These are phyloP conservation scores for Laticauda laticaudata DNA, from an alignment of 2,113 vertebrate genomes.

Conservation along the genomic window DNA sequence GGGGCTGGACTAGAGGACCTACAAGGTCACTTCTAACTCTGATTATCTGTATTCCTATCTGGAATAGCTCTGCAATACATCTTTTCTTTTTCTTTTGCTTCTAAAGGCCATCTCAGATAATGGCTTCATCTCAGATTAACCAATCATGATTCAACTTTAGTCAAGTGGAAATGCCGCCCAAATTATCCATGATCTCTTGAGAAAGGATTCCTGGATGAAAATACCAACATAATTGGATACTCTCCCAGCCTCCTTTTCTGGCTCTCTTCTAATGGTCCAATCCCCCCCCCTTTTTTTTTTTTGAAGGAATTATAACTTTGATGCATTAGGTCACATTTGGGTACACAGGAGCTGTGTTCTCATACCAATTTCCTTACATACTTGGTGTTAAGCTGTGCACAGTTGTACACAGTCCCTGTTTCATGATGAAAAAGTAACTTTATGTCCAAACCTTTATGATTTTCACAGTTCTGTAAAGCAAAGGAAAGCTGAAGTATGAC, in stretches of 20 bases:
- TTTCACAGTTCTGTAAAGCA: background rate
- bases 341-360: background rate
- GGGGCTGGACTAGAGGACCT: no score
- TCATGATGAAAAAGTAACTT: background rate
- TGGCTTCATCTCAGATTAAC: background rate
- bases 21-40: no score
- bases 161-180: background rate
- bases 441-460: background rate
- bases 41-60: no score
- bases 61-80: background rate
- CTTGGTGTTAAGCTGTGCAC: background rate
- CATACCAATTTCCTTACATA: background rate
- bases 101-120: background rate
- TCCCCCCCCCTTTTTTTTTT: fast-evolving
- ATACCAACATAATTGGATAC: no score
- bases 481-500: background rate
- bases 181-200: background rate
- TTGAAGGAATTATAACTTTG: background rate
- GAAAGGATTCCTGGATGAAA: background rate
- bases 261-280: background rate
- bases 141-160: background rate
- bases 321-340: background rate
- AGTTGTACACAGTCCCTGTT: background rate
- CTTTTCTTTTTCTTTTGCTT: background rate
- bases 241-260: background rate